These are phyloP conservation scores for Dolichotis patagonum DNA, from an alignment of 2,113 vertebrate genomes.

Conservation along the genomic window DNA sequence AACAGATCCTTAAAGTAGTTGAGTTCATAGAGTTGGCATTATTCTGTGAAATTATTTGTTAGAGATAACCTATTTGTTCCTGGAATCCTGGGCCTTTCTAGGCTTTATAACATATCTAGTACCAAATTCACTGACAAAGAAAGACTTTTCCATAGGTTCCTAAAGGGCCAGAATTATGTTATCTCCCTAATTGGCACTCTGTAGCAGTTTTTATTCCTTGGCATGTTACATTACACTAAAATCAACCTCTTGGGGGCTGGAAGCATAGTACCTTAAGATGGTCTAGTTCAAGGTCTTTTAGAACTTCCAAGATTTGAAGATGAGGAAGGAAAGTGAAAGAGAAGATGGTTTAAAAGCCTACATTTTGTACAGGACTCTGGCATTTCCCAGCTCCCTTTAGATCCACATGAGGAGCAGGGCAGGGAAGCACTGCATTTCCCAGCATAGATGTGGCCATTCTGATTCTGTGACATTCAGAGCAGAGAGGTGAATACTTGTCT, in stretches of 20 bases:
- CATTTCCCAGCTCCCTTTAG: not conserved
- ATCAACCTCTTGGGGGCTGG: not conserved
- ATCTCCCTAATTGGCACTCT: not conserved
- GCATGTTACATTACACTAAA: not conserved
- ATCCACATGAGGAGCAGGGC: not conserved
- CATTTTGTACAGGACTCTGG: not conserved
- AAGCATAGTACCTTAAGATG: not conserved
- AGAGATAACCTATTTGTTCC: not conserved
- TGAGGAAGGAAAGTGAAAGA: not conserved
- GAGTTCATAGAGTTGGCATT: not conserved
- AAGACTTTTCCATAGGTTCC: not conserved
- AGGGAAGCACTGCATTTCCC: not conserved
- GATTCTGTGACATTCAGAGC: not conserved
- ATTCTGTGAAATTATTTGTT: not conserved
- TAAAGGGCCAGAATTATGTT: not conserved
- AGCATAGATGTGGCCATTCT: not conserved
- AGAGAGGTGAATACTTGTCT: not conserved
- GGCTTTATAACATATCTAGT: not conserved
- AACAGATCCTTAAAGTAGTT: not conserved
- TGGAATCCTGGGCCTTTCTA: not conserved
- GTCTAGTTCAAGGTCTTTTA: slow-evolving; percentile 37
- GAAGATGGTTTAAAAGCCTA: not conserved
- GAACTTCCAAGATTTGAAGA: not conserved
- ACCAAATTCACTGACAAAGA: not conserved
- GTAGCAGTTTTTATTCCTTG: not conserved